A percentile compares a stretch with the other conserved stretches of the same genome.
Evolutionary conservation across 2,797 vertebrate genomes (phyloP).

Genomic region (Myoxocephalus aenaeus): DNA sequence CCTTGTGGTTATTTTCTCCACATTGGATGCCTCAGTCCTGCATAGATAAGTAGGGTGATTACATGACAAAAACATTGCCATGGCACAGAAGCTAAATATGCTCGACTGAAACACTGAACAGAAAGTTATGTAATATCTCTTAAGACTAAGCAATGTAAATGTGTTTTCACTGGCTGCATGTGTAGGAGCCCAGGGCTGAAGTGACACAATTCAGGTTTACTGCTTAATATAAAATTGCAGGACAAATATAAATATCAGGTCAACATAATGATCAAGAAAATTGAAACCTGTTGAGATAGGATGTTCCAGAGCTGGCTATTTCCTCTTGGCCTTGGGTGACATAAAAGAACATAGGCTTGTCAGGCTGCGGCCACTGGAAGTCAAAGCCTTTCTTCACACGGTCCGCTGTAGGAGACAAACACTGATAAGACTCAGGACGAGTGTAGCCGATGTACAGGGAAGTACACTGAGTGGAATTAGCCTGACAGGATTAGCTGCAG

Average conservation of each 20-base stretch:
- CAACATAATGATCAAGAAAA: not conserved
- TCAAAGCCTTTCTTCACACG: slow-evolving; percentile 97
- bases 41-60: not conserved
- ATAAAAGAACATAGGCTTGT: slow-evolving; percentile 98
- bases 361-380: slow-evolving; percentile 97
- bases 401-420: slow-evolving; percentile 81
- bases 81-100: not conserved
- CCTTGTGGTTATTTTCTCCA: slow-evolving; percentile 96
- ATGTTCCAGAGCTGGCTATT: slow-evolving; percentile 96
- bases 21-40: slow-evolving; percentile 95
- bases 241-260: not conserved
- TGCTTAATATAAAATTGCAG: not conserved
- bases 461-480: not conserved
- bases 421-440: not conserved
- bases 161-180: not conserved
- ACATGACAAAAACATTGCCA: not conserved
- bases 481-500: not conserved
- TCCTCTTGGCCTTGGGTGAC: slow-evolving; percentile 97
- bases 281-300: slow-evolving; percentile 92
- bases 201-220: not conserved
- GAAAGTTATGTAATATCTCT: not conserved
- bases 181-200: not conserved
- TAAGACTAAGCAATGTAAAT: not conserved
- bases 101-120: not conserved
- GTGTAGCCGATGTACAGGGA: not conserved